phyloP scores from a whole-genome alignment of 2,113 vertebrate species.

The Murina feae region DNA sequence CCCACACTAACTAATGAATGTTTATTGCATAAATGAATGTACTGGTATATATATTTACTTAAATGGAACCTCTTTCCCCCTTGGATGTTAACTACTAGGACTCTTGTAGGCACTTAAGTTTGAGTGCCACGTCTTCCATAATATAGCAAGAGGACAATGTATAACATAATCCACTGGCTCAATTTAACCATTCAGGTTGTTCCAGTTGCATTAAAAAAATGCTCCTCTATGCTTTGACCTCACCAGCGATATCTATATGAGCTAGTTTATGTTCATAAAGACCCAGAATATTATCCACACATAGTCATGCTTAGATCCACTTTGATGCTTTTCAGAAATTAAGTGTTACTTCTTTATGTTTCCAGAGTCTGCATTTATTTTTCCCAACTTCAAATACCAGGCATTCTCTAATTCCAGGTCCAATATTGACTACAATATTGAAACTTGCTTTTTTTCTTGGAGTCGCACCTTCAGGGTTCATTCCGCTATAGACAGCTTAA shows the following conservation, averaged over 20 bases:
- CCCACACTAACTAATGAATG: not conserved
- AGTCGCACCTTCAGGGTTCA: slow-evolving; percentile 35
- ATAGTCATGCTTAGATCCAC: not conserved
- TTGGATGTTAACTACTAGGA: not conserved
- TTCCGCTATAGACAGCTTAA: slow-evolving; percentile 51
- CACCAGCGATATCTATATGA: not conserved
- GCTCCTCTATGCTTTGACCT: not conserved
- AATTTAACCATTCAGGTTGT: not conserved
- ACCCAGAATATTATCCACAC: not conserved
- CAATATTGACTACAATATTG: not conserved
- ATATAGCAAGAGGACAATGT: not conserved
- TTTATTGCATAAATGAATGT: not conserved
- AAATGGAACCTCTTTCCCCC: not conserved
- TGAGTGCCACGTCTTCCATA: not conserved
- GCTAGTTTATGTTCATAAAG: not conserved
- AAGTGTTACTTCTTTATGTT: not conserved
- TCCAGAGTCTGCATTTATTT: not conserved
- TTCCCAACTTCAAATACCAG: not conserved
- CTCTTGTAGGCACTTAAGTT: not conserved
- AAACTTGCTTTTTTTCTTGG: not conserved
- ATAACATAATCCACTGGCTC: not conserved
- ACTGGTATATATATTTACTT: not conserved
- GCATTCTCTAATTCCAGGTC: slow-evolving; percentile 2
- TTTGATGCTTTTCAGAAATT: not conserved
- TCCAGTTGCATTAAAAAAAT: slow-evolving; percentile 3